Conservation (phyloP, 2,888 invertebrate species). For the Adelphocoris suturalis region DNA sequence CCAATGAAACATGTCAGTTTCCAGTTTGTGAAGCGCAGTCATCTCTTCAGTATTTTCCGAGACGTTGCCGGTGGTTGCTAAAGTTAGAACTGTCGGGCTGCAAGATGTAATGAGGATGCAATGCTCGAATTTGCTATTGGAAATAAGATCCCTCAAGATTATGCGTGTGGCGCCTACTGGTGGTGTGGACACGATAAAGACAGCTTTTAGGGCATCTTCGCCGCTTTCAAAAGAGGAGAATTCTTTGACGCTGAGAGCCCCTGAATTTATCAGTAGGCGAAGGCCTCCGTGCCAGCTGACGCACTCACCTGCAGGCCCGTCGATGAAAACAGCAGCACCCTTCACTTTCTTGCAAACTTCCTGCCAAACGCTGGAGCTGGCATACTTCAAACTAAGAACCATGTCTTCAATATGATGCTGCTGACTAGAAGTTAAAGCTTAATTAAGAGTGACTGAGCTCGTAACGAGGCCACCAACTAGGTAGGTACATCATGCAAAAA, state of each 20-base stretch:
- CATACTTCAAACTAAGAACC: constrained; percentile 73
- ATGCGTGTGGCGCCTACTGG: constrained; percentile 81
- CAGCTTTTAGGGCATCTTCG: constrained; percentile 77
- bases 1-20: constrained; percentile 80
- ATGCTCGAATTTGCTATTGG: constrained; percentile 82
- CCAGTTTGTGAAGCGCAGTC: constrained; percentile 78
- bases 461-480: no score
- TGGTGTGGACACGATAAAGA: constrained; percentile 82
- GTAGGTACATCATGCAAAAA: no score
- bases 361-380: constrained; percentile 81
- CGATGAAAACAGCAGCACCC: constrained; percentile 84
- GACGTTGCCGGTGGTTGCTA: constrained; percentile 77
- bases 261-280: constrained; percentile 81
- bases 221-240: constrained; percentile 84
- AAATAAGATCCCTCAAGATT: constrained; percentile 82
- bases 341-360: constrained; percentile 83
- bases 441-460: no score
- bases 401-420: constrained; percentile 43
- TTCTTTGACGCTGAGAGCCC: constrained; percentile 83
- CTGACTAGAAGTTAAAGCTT: no score
- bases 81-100: constrained; percentile 81
- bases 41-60: constrained; percentile 78
- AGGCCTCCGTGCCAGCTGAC: constrained; percentile 86
- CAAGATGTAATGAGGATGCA: constrained; percentile 83
- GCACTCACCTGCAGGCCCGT: constrained; percentile 83